Evolutionary conservation across 2,113 vertebrate genomes (phyloP), one percentile per base, ranked within the genome.

Genomic region (Chaetorhynchus papuensis): DNA sequence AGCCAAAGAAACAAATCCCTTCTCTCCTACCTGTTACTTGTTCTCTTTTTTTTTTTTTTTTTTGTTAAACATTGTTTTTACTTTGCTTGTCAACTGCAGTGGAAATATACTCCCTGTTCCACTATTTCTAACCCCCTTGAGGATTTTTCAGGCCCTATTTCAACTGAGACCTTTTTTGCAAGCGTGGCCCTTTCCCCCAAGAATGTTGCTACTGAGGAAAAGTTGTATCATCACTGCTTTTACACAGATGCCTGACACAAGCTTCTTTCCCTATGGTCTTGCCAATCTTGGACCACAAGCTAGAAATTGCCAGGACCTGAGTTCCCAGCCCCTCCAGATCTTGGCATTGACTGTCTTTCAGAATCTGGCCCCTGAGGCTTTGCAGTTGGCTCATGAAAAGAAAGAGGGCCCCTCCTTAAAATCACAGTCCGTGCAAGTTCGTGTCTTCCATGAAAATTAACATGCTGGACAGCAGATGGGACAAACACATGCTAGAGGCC

Each of bases 401-500:
- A 24, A 90, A 83, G 86, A 85, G 35, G n/a, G 39, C 85, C n/a
- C 90, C 93, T 86, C 88, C 94, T 78, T 93, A 83, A 95, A 97
- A 96, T 92, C 88, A 97, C 69, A 87, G 64, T 64, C 94, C 47
- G 24, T 97, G 93, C 59, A 94, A 96, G 92, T 87, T 90, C 90
- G 93, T 88, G 68, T 90, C 90, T 95, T 96, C 66, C 68, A 88
- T 28, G 42, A 91, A 96, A 96, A 96, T 97, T 88, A 96, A 83
- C 90, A 93, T 95, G 87, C 92, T 96, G 95, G 94, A 96, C 96
- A 95, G 90, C 92, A 95, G 94, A 97, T 95, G 94, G 96, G 90
- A 95, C 82, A 95, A 96, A 95, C 94, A 96, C 96, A 96, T 94
- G 94, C 93, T 96, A 96, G 68, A 94, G 94, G 93, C 94, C 94